Percentiles rank a stretch among this genome's conserved stretches.
phyloP scores from a whole-genome alignment of 2,888 invertebrate genomes.

The Chrysolina oricalcia region DNA sequence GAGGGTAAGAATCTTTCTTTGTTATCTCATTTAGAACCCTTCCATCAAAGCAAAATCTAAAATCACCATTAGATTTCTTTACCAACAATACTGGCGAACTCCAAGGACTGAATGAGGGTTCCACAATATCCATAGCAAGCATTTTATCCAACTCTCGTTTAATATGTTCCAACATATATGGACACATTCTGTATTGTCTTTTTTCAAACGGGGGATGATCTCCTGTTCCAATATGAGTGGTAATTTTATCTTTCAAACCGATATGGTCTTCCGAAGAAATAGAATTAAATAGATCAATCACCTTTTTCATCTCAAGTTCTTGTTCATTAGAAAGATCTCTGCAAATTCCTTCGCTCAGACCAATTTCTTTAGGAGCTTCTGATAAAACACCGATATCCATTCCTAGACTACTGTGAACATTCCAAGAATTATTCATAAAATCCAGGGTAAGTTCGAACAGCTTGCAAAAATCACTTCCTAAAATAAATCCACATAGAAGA shows the following conservation, averaged over 20 bases:
- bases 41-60: slow-evolving; percentile 35
- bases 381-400: not conserved
- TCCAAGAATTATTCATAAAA: not conserved
- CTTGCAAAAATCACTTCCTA: not conserved
- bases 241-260: not conserved
- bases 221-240: not conserved
- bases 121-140: slow-evolving; percentile 54
- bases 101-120: slow-evolving; percentile 56
- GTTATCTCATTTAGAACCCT: slow-evolving; percentile 26
- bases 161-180: slow-evolving; percentile 14
- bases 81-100: slow-evolving; percentile 52
- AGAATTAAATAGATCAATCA: not conserved
- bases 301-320: not conserved
- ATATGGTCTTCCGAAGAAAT: not conserved
- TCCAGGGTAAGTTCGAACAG: not conserved
- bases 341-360: too few relatives aligned
- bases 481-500: not conserved
- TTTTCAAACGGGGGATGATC: slow-evolving; percentile 2
- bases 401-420: not conserved
- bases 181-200: too few relatives aligned
- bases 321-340: not conserved
- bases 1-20: slow-evolving; percentile 29
- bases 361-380: not conserved
- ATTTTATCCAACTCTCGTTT: slow-evolving; percentile 42
- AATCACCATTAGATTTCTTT: slow-evolving; percentile 1